phyloP scores from a whole-genome alignment of 2,797 vertebrate genomes.

The Bradypodion pumilum region DNA sequence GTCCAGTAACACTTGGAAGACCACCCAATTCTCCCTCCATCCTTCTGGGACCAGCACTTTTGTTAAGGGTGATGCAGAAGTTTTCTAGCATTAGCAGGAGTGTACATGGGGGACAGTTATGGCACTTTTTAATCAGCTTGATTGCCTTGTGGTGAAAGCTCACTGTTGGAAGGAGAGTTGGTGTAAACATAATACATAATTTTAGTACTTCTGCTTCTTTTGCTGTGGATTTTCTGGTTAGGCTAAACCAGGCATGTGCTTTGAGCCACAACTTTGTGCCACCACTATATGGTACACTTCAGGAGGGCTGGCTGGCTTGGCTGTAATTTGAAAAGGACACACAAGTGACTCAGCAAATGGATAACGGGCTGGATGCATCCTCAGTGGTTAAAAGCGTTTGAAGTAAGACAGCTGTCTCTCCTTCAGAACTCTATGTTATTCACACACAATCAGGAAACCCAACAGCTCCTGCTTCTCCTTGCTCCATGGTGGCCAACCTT shows the following conservation, averaged over 20 bases:
- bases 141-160: constrained; percentile 24
- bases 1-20: too few species aligned
- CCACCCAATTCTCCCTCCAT: too few species aligned
- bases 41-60: not conserved
- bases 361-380: not conserved
- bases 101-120: not conserved
- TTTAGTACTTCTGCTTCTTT: not conserved
- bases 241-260: constrained; percentile 10
- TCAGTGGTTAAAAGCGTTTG: not conserved
- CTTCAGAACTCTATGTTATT: not conserved
- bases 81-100: constrained; percentile 13
- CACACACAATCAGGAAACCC: not conserved
- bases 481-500: too few species aligned
- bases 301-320: not conserved
- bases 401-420: not conserved
- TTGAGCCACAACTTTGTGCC: not conserved
- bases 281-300: not conserved
- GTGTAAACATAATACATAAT: not conserved
- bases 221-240: not conserved
- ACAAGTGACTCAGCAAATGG: not conserved
- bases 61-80: fast-evolving
- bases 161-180: not conserved
- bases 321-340: not conserved
- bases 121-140: constrained; percentile 27
- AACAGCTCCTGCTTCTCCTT: not conserved